These are phyloP conservation scores for Clanis bilineata DNA, from an alignment of 2,888 invertebrate species.

Conservation along the genomic window DNA sequence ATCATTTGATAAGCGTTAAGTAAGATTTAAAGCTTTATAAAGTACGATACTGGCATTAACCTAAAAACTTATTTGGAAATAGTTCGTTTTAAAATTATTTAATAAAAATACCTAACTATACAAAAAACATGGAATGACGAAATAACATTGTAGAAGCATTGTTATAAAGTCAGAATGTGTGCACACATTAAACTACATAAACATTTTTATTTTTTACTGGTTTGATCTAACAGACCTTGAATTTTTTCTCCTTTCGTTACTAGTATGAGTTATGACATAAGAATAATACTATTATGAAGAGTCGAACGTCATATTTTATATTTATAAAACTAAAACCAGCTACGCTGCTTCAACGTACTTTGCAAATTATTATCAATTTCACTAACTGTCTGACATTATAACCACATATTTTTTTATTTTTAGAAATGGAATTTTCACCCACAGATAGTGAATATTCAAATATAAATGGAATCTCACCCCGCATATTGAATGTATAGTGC, in stretches of 20 bases:
- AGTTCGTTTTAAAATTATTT: too few species aligned
- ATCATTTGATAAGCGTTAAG: background rate
- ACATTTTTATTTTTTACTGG: background rate
- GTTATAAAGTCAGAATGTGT: too few species aligned
- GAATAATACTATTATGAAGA: background rate
- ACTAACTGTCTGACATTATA: background rate
- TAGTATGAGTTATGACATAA: background rate
- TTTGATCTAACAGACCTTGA: background rate
- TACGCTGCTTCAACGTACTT: too few species aligned
- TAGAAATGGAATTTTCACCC: background rate
- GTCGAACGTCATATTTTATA: too few species aligned
- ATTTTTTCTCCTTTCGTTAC: background rate
- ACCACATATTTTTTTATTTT: background rate
- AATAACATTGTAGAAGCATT: background rate
- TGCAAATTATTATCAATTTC: too few species aligned
- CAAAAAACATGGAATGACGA: too few species aligned
- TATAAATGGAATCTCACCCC: conserved; percentile 54
- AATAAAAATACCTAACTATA: too few species aligned
- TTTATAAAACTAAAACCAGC: too few species aligned
- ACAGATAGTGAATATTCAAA: background rate
- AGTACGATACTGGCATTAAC: too few species aligned
- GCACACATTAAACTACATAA: too few species aligned
- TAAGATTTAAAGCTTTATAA: too few species aligned
- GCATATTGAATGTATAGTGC: conserved; percentile 63
- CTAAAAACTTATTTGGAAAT: too few species aligned